Base-by-base conservation (phyloP, 2,113 vertebrate genomes). In the Furnarius figulus region DNA sequence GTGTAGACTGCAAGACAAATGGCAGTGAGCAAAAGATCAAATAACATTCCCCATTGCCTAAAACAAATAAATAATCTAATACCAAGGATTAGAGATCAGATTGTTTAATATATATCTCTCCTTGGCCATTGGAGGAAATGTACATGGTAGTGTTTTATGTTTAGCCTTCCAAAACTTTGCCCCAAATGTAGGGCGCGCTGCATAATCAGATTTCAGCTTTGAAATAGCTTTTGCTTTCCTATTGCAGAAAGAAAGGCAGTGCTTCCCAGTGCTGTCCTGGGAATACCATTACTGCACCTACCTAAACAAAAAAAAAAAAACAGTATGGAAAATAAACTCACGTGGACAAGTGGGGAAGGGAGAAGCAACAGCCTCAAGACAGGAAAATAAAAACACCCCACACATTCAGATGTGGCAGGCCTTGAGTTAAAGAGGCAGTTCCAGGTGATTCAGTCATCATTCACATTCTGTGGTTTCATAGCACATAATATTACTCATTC, bases 1-100 rank as follows among this genome's bases (percentile, higher is more conserved):
- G 44, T 62, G 22, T 58, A 84, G 70, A 55, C 46, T 62, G 37
- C 39, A 94, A 96, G 83, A 94, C 44, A 79, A 78, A 89, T 40
- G 49, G 55, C 90, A 80, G 47, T 23, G 71, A 93, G 44, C 31
- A 72, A 81, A 73, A 95, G 83, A 95, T 90, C 83, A 89, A 92
- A 68, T 84, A 70, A 55, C 77, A 86, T 44, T 74, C 63, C n/a
- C 70, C 75, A 42, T 72, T 80, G 35, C 55, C 66, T 83, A 85
- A 92, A 91, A 96, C 58, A 96, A 96, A 95, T 66, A 95, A 87
- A 90, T 79, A 87, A 79, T n/a, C 55, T 76, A 78, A 84, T 62
- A 67, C 53, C 79, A 88, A 53, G 53, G 67, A 80, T 58, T 72
- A 83, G 65, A 44, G 63, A 55, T 65, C 56, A 70, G 25, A 46